Evolutionary conservation across 2,797 vertebrate genomes (phyloP).

Genomic region (Premnoplex brunnescens): DNA sequence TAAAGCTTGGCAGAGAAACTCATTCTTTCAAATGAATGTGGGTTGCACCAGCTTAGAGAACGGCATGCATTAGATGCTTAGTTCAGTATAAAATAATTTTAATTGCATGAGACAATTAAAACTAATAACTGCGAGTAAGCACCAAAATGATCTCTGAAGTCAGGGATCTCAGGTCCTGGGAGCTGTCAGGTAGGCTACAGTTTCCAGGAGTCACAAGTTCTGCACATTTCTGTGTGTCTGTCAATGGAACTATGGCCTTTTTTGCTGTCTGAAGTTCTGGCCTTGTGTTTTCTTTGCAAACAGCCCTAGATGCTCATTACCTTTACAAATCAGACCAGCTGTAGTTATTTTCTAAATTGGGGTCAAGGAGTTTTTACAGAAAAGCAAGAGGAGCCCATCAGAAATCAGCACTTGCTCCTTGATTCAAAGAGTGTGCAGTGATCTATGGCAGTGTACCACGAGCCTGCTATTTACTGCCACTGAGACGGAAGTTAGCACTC

Average conservation of each 20-base stretch:
- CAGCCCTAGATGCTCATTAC: neutral
- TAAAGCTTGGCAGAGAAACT: neutral
- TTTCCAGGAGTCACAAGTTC: neutral
- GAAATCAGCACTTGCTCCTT: conserved; percentile 14
- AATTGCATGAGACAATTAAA: neutral
- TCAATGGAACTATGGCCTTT: neutral
- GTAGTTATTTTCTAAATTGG: neutral
- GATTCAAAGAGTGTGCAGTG: neutral
- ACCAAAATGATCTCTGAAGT: neutral
- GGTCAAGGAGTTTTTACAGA: neutral
- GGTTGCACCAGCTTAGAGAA: neutral
- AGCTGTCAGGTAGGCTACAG: neutral
- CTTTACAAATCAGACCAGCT: neutral
- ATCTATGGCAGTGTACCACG: neutral
- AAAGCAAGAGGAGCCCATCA: neutral
- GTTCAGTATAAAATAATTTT: neutral
- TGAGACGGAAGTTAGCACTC: conserved; percentile 33
- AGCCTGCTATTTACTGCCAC: conserved; percentile 49
- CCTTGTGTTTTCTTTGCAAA: neutral
- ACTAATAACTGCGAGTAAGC: neutral
- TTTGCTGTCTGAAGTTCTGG: neutral
- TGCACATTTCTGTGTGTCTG: neutral
- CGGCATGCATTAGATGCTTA: neutral
- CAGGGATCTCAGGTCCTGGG: neutral
- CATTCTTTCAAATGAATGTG: neutral